Conservation (phyloP, 1,140 invertebrate genomes). For the Globodera rostochiensis region DNA sequence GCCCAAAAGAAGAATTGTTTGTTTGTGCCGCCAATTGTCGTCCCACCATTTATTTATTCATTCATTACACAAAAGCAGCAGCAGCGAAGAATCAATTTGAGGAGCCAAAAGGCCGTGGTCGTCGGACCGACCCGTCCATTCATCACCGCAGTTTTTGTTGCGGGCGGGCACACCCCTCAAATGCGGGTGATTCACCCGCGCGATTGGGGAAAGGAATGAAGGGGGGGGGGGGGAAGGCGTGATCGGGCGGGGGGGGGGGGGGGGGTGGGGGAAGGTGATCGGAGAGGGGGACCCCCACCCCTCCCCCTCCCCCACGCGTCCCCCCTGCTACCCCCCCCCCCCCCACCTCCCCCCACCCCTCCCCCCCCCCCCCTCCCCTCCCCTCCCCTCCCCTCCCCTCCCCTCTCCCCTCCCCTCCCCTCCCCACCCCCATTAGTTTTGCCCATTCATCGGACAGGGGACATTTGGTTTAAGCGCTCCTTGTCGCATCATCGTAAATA, state of each 20-base stretch:
- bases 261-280: neutral
- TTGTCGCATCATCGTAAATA: neutral
- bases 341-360: too few species aligned
- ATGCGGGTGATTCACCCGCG: neutral
- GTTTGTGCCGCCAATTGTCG: neutral
- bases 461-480: too few species aligned
- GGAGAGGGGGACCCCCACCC: neutral
- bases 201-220: neutral
- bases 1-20: neutral
- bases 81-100: neutral
- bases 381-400: too few species aligned
- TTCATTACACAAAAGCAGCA: conserved; percentile 14
- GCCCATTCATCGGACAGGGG: too few species aligned
- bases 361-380: too few species aligned
- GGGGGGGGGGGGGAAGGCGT: too few species aligned
- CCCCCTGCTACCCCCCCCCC: too few species aligned
- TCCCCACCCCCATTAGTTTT: too few species aligned
- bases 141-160: neutral
- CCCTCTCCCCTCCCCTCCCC: too few species aligned
- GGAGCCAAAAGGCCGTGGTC: neutral
- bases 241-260: too few species aligned
- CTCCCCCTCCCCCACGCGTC: too few species aligned
- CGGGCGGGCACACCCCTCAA: neutral
- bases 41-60: neutral
- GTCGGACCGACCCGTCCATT: neutral